Base-by-base conservation (phyloP, 2,797 vertebrate species). In the Poeciliopsis presidionis region DNA sequence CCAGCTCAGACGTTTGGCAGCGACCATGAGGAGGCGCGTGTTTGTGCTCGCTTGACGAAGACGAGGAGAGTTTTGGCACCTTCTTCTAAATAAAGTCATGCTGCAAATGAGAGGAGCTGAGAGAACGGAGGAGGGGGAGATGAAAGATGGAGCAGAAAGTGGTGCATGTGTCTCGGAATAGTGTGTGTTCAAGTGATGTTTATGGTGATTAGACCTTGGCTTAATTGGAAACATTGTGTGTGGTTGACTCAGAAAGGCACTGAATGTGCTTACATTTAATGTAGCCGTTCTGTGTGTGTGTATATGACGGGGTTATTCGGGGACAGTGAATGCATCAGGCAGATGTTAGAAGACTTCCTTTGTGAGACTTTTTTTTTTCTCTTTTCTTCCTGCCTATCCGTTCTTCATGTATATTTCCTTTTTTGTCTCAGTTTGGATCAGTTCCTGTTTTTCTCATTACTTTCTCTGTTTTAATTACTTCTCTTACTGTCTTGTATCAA, bases 281-380 rank as follows among this genome's bases (percentile, higher is more conserved):
- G 46, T 6, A 47, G 33, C 36, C 33, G 33, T 22, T 36, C 36
- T 81, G 49, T 81, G 78, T 73, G 57, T 81, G 65, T 81, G 79
- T 73, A 57, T 72, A 41, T 75, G 74, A 33, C 2, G 9, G 73
- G 83, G 84, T 89, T 78, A 86, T 43, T 47, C 57, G n/a, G 74
- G 86, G 84, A 84, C 84, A 87, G 53, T 77, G 74, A 87, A 86
- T 82, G 80, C 78, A 87, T 84, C 82, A 78, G 57, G 71, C 88
- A 90, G 90, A 91, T 91, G 92, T 90, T 84, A 16, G 45, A 61
- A 70, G 76, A 78, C 73, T 84, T 76, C 20, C 57, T 69, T 61
- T 59, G 33, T 57, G 59, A 80, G 33, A 46, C 39, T 43, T 39
- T 22, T 39, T 74, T 45, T 65, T 13, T 49, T 18, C 53, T 70